A percentile compares a stretch with the other conserved stretches of the same genome.
Conservation (phyloP, 2,797 vertebrate species). For the Lepilemur ruficaudatus region DNA sequence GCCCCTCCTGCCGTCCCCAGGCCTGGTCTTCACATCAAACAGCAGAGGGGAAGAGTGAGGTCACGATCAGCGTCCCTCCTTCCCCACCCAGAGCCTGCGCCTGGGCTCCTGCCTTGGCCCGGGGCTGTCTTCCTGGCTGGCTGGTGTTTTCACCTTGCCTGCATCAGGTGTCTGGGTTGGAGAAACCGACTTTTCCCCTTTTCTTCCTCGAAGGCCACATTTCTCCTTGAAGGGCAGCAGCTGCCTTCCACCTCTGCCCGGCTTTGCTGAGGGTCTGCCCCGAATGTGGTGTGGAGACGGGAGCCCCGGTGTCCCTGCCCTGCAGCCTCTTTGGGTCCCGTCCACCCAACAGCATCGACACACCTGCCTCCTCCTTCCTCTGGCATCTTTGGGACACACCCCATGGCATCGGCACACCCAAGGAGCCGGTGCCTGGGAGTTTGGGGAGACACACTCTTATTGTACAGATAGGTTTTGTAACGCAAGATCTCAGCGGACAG, state of each 20-base stretch:
- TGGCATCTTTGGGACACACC: accelerated
- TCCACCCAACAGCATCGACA: not conserved
- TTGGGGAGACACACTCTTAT: accelerated
- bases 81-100: accelerated
- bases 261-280: not conserved
- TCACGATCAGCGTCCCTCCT: not conserved
- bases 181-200: not conserved
- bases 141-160: not conserved
- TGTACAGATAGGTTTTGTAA: not conserved
- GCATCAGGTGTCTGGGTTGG: accelerated
- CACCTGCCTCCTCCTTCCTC: not conserved
- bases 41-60: accelerated
- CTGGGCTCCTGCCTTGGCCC: not conserved
- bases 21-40: not conserved
- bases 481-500: not conserved
- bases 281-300: not conserved
- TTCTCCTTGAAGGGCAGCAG: not conserved
- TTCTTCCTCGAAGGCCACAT: no score
- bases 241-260: not conserved
- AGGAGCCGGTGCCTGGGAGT: not conserved
- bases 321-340: not conserved
- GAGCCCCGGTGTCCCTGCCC: not conserved
- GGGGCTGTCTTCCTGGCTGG: not conserved
- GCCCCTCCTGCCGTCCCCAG: accelerated
- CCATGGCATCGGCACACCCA: no score